Evolutionary conservation across 2,888 invertebrate species (phyloP).

Genomic region (Orchesellides sinensis): DNA sequence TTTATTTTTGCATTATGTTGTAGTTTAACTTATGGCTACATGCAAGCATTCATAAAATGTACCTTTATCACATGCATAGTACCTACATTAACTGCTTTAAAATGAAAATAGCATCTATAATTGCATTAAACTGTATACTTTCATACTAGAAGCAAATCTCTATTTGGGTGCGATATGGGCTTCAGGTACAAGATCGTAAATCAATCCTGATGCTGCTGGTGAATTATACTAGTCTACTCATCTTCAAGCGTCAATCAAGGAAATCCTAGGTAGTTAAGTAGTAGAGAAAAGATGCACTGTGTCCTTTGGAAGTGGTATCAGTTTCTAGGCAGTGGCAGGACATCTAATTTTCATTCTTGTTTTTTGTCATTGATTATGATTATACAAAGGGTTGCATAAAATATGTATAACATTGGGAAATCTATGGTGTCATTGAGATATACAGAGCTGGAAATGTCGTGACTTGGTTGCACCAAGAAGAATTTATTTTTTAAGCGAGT

Average conservation of each 20-base stretch:
- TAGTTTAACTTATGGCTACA: slow-evolving; percentile 17
- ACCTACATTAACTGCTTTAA: no score
- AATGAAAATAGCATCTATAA: background rate
- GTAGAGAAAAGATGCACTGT: no score
- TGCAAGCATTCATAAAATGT: no score
- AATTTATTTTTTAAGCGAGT: background rate
- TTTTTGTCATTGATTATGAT: slow-evolving; percentile 10
- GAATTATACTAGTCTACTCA: no score
- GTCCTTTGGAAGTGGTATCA: background rate
- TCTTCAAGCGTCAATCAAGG: no score
- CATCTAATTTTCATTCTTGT: no score
- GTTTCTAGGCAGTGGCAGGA: background rate
- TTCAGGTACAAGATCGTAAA: slow-evolving; percentile 45
- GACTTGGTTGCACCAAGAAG: slow-evolving; percentile 18
- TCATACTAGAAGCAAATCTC: background rate
- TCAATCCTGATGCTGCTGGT: no score
- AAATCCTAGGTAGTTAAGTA: no score
- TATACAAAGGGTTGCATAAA: background rate
- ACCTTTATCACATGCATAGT: no score
- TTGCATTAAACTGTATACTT: background rate
- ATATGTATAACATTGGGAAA: background rate
- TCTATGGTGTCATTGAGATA: background rate
- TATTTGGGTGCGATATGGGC: slow-evolving; percentile 31
- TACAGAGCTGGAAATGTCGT: slow-evolving; percentile 42
- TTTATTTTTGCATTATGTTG: slow-evolving; percentile 3